These are phyloP conservation scores for Coranthus polyacanthus DNA, from an alignment of 2,797 vertebrate species.

Conservation along the genomic window DNA sequence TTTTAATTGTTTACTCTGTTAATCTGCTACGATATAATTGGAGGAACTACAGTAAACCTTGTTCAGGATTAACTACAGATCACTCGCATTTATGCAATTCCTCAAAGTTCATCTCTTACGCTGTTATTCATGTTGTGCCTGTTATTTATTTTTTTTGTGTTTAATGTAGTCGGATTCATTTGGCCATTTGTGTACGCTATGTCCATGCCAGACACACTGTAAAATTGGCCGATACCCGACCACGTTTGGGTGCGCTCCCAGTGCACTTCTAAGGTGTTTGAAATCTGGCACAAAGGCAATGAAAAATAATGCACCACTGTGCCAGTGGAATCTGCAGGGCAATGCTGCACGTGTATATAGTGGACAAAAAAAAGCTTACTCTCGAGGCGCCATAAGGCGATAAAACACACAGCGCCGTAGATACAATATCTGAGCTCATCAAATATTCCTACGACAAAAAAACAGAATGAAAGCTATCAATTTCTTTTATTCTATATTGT, in stretches of 20 bases:
- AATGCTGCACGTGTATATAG: slow-evolving; percentile 15
- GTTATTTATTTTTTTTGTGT: slow-evolving; percentile 9
- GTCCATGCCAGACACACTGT: slow-evolving; percentile 9
- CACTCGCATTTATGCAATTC: too few relatives aligned
- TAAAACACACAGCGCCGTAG: slow-evolving; percentile 1
- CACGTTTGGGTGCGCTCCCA: not conserved
- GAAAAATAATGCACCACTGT: not conserved
- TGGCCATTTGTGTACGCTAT: not conserved
- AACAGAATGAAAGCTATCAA: slow-evolving; percentile 18
- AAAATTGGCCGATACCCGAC: slow-evolving; percentile 12
- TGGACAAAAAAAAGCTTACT: slow-evolving; percentile 8
- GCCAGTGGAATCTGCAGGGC: slow-evolving; percentile 7
- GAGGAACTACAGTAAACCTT: too few relatives aligned
- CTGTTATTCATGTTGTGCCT: not conserved
- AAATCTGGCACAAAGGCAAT: slow-evolving; percentile 14
- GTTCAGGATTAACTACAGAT: too few relatives aligned
- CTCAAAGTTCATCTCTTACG: too few relatives aligned
- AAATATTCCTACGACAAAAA: slow-evolving; percentile 37
- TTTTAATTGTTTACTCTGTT: too few relatives aligned
- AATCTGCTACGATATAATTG: too few relatives aligned
- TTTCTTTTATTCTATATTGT: slow-evolving; percentile 33
- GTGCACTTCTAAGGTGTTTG: slow-evolving; percentile 8
- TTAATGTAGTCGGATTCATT: slow-evolving; percentile 8
- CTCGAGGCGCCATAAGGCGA: not conserved
- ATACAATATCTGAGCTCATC: slow-evolving; percentile 7